Conservation (phyloP, 2,797 vertebrate genomes). For the Anguilla obscura region DNA sequence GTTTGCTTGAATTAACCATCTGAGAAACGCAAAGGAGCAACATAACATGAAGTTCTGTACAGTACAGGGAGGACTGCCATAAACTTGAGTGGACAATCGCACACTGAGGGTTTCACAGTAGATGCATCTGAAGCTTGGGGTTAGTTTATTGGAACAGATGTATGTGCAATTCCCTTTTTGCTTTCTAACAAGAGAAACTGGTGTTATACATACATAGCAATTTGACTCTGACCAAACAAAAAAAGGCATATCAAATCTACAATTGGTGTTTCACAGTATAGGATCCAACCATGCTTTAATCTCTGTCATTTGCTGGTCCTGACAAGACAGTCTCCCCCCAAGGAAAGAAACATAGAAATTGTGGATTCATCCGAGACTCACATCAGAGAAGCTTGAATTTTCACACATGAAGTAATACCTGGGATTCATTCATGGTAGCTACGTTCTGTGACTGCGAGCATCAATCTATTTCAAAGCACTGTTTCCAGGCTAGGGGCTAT, state of each 20-base stretch:
- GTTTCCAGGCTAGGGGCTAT: constrained; percentile 50
- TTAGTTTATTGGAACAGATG: background rate
- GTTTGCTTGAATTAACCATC: constrained; percentile 33
- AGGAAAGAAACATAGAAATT: constrained; percentile 37
- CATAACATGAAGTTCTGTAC: constrained; percentile 22
- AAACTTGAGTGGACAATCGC: background rate
- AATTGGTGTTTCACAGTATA: background rate
- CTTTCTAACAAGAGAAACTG: background rate
- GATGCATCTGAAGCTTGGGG: background rate
- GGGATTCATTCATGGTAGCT: background rate
- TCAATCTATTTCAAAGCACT: constrained; percentile 43
- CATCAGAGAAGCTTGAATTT: background rate
- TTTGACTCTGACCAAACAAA: background rate
- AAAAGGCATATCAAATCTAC: background rate
- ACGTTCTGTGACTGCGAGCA: background rate
- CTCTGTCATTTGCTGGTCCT: background rate
- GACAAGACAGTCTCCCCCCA: background rate
- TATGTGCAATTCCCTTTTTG: background rate
- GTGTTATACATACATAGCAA: background rate
- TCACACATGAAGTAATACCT: background rate
- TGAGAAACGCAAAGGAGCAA: constrained; percentile 22
- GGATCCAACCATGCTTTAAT: background rate
- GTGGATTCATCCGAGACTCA: background rate
- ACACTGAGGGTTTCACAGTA: background rate
- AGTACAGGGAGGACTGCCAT: background rate